phyloP scores from a whole-genome alignment of 2,888 invertebrate genomes.

The Chymomyza caudatula region DNA sequence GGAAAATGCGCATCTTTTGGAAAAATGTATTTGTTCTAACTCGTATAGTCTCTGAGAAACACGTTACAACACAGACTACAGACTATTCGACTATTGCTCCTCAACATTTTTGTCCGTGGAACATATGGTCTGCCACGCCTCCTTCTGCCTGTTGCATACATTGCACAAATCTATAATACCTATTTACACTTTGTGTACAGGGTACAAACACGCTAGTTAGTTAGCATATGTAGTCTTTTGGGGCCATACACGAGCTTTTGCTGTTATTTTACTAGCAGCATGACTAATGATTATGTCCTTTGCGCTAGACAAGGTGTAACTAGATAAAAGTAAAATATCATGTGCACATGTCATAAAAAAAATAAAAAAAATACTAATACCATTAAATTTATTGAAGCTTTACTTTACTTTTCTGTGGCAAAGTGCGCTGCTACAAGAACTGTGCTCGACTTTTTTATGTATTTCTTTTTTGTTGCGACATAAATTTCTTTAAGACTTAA shows the following conservation, averaged over 20 bases:
- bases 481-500: neutral
- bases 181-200: no score
- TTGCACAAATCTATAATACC: no score
- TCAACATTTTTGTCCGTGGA: no score
- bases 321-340: neutral
- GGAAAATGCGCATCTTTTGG: no score
- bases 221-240: neutral
- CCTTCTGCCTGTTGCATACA: no score
- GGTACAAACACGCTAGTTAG: neutral
- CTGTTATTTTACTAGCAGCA: neutral
- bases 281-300: neutral
- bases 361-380: neutral
- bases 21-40: no score
- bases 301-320: neutral
- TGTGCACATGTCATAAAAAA: neutral
- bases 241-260: no score
- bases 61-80: no score
- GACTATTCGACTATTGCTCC: no score
- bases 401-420: neutral
- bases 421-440: neutral
- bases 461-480: neutral
- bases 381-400: neutral
- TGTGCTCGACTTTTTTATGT: neutral
- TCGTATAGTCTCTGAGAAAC: no score
- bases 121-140: no score